A percentile compares a stretch with the other conserved stretches of the same genome.
These are phyloP conservation scores for Stenchaetothrips biformis DNA, from an alignment of 2,888 invertebrate species.

Conservation along the genomic window DNA sequence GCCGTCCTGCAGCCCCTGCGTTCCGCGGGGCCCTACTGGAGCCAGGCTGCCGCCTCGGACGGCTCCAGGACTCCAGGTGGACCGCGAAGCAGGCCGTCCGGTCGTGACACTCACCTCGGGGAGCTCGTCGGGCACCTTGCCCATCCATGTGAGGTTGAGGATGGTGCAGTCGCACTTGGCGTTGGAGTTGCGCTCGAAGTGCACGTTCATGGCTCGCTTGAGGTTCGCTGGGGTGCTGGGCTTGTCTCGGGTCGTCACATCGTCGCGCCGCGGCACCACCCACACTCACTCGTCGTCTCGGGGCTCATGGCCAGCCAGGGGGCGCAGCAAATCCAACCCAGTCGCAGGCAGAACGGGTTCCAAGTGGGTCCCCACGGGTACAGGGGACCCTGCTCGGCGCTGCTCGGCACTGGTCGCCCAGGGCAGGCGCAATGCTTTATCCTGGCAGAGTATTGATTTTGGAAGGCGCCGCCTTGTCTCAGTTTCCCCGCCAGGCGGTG, in stretches of 20 bases:
- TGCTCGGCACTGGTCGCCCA: not conserved
- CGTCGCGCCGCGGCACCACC: too few species aligned
- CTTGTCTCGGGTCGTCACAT: not conserved
- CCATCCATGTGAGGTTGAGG: conserved; percentile 96
- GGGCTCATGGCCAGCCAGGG: not conserved
- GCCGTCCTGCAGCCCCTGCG: too few species aligned
- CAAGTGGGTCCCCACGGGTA: too few species aligned
- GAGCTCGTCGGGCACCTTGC: conserved; percentile 91
- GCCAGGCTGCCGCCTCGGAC: too few species aligned
- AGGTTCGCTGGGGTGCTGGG: not conserved
- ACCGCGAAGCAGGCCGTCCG: too few species aligned
- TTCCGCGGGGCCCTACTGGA: too few species aligned
- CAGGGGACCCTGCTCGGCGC: too few species aligned
- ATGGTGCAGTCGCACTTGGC: conserved; percentile 94
- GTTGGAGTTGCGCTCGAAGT: conserved; percentile 89
- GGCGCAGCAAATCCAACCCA: not conserved
- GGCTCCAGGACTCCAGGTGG: too few species aligned
- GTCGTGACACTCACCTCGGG: conserved; percentile 67
- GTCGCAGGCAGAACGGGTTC: too few species aligned
- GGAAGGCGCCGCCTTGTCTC: not conserved
- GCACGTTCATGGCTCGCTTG: conserved; percentile 72
- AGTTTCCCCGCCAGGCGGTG: not conserved
- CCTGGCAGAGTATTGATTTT: conserved; percentile 4
- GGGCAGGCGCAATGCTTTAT: too few species aligned
- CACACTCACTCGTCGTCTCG: not conserved